Evolutionary conservation across 2,797 vertebrate species (phyloP).

Genomic region (Myripristis murdjan): DNA sequence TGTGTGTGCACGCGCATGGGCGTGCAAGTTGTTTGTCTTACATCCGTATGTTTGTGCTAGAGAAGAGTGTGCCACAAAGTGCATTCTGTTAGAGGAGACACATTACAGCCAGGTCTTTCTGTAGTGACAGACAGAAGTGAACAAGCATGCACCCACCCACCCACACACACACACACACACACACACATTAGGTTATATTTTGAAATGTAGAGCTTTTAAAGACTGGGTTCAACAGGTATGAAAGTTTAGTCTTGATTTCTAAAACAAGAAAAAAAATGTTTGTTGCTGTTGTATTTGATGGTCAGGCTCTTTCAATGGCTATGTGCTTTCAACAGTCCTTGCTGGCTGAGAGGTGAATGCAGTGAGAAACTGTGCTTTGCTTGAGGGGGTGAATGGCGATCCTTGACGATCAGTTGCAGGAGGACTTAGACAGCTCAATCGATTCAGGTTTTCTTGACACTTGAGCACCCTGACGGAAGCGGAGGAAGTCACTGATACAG

Average conservation of each 20-base stretch:
- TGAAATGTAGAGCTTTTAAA: slow-evolving; percentile 63
- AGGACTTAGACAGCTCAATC: slow-evolving; percentile 60
- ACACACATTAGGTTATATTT: slow-evolving; percentile 38
- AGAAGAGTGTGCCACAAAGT: slow-evolving; percentile 49
- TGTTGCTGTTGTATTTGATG: too few species aligned
- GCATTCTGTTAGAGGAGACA: slow-evolving; percentile 61
- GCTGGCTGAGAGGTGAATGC: slow-evolving; percentile 51
- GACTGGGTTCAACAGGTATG: slow-evolving; percentile 11
- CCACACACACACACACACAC: slow-evolving; percentile 14
- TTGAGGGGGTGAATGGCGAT: slow-evolving; percentile 61
- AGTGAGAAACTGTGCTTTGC: slow-evolving; percentile 67
- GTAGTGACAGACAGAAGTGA: slow-evolving; percentile 52
- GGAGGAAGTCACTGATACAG: slow-evolving; percentile 21
- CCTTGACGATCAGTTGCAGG: slow-evolving; percentile 67
- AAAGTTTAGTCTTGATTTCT: too few species aligned
- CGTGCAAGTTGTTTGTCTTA: slow-evolving; percentile 67
- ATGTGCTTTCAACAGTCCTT: slow-evolving; percentile 31
- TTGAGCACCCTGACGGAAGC: slow-evolving; percentile 59
- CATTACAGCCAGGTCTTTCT: slow-evolving; percentile 37
- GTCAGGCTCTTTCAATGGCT: slow-evolving; percentile 44
- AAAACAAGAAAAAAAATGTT: too few species aligned
- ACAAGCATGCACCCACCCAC: slow-evolving; percentile 25
- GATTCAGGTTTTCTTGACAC: slow-evolving; percentile 69
- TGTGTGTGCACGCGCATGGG: slow-evolving; percentile 42
- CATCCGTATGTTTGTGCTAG: slow-evolving; percentile 32